Conservation (phyloP, 2,888 invertebrate species). For the Lepetodrilus schrolli region DNA sequence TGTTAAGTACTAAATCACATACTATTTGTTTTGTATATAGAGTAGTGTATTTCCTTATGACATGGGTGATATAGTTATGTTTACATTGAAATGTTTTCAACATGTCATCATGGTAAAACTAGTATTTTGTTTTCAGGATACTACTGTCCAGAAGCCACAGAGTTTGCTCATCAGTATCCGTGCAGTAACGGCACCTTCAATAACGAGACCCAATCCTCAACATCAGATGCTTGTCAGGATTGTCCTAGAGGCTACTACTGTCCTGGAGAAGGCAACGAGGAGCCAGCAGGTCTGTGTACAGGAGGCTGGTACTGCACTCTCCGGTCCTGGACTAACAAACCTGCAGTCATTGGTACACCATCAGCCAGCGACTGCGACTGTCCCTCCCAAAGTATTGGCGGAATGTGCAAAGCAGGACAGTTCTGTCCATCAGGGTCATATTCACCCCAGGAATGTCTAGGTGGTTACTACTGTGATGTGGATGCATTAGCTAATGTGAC, state of each 20-base stretch:
- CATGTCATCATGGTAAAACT: neutral
- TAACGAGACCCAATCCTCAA: conserved; percentile 57
- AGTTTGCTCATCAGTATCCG: conserved; percentile 65
- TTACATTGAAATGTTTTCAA: too few relatives aligned
- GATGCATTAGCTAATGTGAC: conserved; percentile 60
- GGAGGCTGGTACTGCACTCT: conserved; percentile 71
- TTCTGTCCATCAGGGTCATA: conserved; percentile 70
- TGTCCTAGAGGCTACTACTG: conserved; percentile 72
- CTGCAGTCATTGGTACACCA: conserved; percentile 61
- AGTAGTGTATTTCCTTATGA: too few relatives aligned
- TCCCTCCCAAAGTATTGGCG: conserved; percentile 64
- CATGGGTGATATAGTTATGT: too few relatives aligned
- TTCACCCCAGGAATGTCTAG: conserved; percentile 60
- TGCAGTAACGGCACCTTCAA: conserved; percentile 70
- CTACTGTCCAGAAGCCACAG: conserved; percentile 63
- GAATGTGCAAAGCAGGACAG: conserved; percentile 66
- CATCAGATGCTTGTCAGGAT: conserved; percentile 56
- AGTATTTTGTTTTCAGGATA: conserved; percentile 52
- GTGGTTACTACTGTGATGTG: conserved; percentile 67
- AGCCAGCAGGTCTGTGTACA: conserved; percentile 64
- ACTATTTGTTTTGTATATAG: too few relatives aligned
- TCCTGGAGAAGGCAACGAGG: conserved; percentile 57
- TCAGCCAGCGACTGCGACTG: conserved; percentile 58
- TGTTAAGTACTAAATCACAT: too few relatives aligned
- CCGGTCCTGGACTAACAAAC: conserved; percentile 66